These are phyloP conservation scores for Cladorhizidae sp. DNA, from an alignment of 37 sponge, comb jelly and placozoan species.

Conservation along the genomic window DNA sequence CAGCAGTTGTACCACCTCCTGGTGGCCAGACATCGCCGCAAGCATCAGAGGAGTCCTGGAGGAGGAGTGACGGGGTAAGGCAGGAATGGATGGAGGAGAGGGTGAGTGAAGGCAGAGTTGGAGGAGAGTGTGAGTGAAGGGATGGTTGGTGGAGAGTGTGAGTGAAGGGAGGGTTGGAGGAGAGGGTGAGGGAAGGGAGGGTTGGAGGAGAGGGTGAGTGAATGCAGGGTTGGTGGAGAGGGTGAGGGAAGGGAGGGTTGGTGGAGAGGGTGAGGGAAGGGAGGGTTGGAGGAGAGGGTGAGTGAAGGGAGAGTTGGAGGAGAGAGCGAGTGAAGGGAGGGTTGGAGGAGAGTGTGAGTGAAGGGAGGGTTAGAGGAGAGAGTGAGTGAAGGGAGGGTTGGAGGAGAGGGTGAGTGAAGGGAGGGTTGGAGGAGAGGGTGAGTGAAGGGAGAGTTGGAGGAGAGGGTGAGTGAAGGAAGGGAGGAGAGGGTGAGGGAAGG, in stretches of 20 bases:
- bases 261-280: background rate
- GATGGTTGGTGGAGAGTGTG: too few species aligned
- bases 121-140: background rate
- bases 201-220: too few species aligned
- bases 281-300: background rate
- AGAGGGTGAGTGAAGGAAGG: too few species aligned
- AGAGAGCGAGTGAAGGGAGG: too few species aligned
- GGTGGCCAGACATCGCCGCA: constrained; percentile 80
- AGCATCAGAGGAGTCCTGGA: constrained; percentile 88
- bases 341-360: background rate
- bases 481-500: background rate
- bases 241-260: background rate
- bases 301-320: too few species aligned
- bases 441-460: background rate
- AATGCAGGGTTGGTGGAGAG: too few species aligned
- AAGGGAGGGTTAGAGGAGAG: background rate
- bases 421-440: too few species aligned
- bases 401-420: background rate
- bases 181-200: too few species aligned
- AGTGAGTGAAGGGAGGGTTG: background rate
- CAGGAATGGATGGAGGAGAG: too few species aligned
- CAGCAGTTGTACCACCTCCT: constrained; percentile 62
- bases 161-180: background rate
- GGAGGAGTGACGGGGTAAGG: background rate
- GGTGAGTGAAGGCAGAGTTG: too few species aligned